Percentiles rank a stretch among this genome's conserved stretches.
These are phyloP conservation scores for Astyanax mexicanus DNA, from an alignment of 2,797 vertebrate genomes.

Conservation along the genomic window DNA sequence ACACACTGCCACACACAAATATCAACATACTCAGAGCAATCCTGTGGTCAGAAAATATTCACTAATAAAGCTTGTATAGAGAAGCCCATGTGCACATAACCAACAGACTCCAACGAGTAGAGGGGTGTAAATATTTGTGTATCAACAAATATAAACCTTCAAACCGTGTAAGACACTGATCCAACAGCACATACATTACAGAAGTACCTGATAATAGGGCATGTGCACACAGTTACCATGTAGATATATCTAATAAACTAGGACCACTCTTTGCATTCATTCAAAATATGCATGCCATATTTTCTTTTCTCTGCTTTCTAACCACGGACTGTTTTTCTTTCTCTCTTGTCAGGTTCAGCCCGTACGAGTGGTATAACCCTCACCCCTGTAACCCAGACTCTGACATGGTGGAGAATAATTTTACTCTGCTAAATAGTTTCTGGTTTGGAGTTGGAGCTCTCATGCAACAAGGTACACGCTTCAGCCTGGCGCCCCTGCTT, in stretches of 20 bases:
- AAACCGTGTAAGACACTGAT: too few relatives aligned
- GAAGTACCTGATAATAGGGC: too few relatives aligned
- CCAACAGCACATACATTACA: too few relatives aligned
- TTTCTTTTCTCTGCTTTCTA: not conserved
- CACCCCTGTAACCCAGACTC: constrained; percentile 99
- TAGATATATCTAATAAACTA: not conserved
- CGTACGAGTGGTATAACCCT: constrained; percentile 99
- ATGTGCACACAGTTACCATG: not conserved
- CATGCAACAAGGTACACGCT: constrained; percentile 99
- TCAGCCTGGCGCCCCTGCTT: constrained; percentile 81
- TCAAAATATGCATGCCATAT: constrained; percentile 41
- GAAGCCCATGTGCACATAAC: too few relatives aligned
- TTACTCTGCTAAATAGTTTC: constrained; percentile 99
- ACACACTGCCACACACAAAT: too few relatives aligned
- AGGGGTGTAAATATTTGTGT: too few relatives aligned
- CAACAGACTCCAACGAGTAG: too few relatives aligned
- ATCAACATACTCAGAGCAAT: too few relatives aligned
- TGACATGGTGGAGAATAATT: constrained; percentile 99
- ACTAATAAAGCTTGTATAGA: too few relatives aligned
- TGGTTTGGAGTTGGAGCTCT: constrained; percentile 99
- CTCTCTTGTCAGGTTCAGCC: constrained; percentile 92
- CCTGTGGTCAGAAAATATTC: too few relatives aligned
- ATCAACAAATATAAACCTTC: too few relatives aligned
- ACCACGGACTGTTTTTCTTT: constrained; percentile 65
- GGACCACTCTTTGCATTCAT: not conserved